A percentile compares a stretch with the other conserved stretches of the same genome.
These are phyloP conservation scores for Thalassaphorura encarpata DNA, from an alignment of 1,140 invertebrate genomes.

Conservation along the genomic window DNA sequence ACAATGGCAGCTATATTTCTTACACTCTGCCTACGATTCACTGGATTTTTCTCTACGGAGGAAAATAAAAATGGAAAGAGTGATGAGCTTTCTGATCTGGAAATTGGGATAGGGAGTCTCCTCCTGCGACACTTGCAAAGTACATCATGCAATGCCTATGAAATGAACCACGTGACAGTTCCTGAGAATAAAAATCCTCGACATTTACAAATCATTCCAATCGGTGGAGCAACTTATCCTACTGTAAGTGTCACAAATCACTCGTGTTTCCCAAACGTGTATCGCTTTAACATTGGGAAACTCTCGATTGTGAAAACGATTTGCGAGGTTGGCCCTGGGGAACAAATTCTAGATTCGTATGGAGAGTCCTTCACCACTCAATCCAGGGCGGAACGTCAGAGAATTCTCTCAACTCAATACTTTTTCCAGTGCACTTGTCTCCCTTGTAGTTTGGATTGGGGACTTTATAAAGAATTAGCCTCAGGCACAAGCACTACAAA, in stretches of 20 bases:
- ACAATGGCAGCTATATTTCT: constrained; percentile 46
- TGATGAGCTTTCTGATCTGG: constrained; percentile 13
- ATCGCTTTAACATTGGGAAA: constrained; percentile 30
- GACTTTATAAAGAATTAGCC: constrained; percentile 18
- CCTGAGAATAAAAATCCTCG: constrained; percentile 22
- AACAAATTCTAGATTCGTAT: constrained; percentile 52
- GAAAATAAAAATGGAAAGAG: constrained; percentile 1
- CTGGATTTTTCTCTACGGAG: constrained; percentile 34
- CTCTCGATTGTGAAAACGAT: constrained; percentile 44
- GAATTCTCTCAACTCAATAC: constrained; percentile 45
- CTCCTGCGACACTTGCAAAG: constrained; percentile 48
- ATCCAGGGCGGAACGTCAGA: constrained; percentile 36
- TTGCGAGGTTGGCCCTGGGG: constrained; percentile 41
- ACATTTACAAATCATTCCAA: constrained; percentile 32
- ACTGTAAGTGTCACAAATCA: constrained; percentile 55
- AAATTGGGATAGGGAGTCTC: constrained; percentile 38
- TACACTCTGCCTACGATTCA: constrained; percentile 41
- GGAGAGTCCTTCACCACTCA: constrained; percentile 46
- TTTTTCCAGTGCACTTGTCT: constrained; percentile 47
- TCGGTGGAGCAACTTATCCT: constrained; percentile 51
- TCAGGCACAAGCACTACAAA: neutral
- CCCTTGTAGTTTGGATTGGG: constrained; percentile 47
- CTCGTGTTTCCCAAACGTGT: constrained; percentile 26
- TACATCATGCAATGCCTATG: constrained; percentile 54
- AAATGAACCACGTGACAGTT: constrained; percentile 46